Percentiles rank a stretch among this genome's conserved stretches.
Evolutionary conservation across 1,140 invertebrate species (phyloP).

Genomic region (Drosophila repletoides): DNA sequence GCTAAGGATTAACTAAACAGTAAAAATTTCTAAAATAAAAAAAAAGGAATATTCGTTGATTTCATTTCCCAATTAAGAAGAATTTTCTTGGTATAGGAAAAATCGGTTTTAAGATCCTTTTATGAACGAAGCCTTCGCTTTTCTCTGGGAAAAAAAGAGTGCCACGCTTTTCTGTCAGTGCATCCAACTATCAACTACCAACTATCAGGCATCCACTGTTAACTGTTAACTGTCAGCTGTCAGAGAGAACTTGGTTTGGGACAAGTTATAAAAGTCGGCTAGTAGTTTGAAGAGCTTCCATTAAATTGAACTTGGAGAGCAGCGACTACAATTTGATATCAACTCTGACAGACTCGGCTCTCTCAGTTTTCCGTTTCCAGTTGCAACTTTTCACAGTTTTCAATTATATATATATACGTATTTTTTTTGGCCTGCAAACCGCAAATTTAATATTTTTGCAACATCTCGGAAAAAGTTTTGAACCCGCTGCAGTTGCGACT

Average conservation of each 20-base stretch:
- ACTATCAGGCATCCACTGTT: no score
- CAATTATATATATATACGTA: background rate
- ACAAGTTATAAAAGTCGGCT: conserved; percentile 21
- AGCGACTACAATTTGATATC: conserved; percentile 43
- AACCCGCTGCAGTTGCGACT: no score
- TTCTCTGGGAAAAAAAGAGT: no score
- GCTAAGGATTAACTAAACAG: no score
- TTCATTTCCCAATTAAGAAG: no score
- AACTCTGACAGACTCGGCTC: background rate
- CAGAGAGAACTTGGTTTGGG: background rate
- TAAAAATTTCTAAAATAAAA: no score
- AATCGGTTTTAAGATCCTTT: no score
- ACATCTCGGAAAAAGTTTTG: conserved; percentile 50
- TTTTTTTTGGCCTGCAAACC: conserved; percentile 5
- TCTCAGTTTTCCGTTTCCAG: background rate
- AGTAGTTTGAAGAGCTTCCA: conserved; percentile 41
- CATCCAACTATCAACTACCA: no score
- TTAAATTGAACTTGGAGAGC: conserved; percentile 52
- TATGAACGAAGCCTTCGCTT: no score
- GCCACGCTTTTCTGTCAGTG: no score
- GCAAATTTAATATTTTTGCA: conserved; percentile 66
- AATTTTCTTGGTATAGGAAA: no score
- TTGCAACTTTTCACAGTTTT: background rate
- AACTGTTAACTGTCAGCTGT: conserved; percentile 16
- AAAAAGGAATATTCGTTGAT: no score